Percentiles rank a stretch among this genome's conserved stretches.
Evolutionary conservation across 2,113 vertebrate species (phyloP).

Genomic region (Campylomormyrus numenius): DNA sequence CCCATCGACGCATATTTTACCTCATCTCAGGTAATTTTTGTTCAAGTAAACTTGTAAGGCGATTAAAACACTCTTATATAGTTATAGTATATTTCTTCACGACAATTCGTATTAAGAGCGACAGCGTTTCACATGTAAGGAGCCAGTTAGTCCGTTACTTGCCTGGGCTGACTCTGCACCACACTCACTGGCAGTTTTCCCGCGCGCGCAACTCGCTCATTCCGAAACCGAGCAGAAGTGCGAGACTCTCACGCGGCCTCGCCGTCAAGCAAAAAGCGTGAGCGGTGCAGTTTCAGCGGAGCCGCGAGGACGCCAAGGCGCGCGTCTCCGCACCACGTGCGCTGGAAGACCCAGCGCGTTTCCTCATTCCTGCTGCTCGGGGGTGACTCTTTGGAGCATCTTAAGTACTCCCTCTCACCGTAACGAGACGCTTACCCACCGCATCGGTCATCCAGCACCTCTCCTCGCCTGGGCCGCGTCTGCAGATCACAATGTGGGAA

Average conservation of each 20-base stretch:
- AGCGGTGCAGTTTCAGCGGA: neutral
- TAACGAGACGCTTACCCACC: neutral
- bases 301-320: neutral
- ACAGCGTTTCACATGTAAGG: neutral
- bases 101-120: neutral
- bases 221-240: neutral
- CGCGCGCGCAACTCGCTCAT: neutral
- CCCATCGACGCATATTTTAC: neutral
- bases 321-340: neutral
- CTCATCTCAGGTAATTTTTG: neutral
- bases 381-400: neutral
- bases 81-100: neutral
- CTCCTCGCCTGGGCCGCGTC: neutral
- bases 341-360: neutral
- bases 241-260: neutral
- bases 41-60: neutral
- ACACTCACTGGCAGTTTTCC: neutral
- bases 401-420: neutral
- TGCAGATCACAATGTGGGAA: conserved; percentile 49
- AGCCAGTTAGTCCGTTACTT: neutral
- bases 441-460: neutral
- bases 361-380: neutral
- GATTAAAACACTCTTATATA: neutral
- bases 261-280: neutral
- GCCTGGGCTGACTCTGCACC: neutral